Evolutionary conservation across 2,888 invertebrate genomes (phyloP).

Genomic region (Nomada goodeniana): DNA sequence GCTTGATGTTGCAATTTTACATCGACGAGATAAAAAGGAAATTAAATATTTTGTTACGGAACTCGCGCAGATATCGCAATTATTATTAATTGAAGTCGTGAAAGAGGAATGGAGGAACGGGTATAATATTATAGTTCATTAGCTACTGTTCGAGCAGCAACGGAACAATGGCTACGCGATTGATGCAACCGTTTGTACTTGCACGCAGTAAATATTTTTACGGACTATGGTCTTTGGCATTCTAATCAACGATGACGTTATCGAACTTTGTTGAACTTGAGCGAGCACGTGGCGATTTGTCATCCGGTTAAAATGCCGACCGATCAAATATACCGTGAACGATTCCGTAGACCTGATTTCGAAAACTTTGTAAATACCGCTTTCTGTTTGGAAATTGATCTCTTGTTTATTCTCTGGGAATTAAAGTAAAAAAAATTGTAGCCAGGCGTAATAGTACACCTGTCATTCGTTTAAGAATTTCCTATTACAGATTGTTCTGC

Average conservation of each 20-base stretch:
- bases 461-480: too few species aligned
- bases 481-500: too few species aligned
- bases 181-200: neutral
- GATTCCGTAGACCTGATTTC: too few species aligned
- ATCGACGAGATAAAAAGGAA: neutral
- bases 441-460: too few species aligned
- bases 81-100: too few species aligned
- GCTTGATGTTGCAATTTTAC: neutral
- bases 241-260: constrained; percentile 28
- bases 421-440: too few species aligned
- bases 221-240: constrained; percentile 22
- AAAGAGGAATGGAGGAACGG: neutral
- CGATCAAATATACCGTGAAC: neutral
- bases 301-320: neutral
- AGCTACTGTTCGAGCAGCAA: neutral
- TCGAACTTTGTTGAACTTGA: constrained; percentile 30
- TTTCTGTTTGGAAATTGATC: too few species aligned
- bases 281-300: neutral
- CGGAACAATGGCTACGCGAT: neutral
- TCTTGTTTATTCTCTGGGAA: too few species aligned
- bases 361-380: too few species aligned
- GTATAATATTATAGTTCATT: constrained; percentile 8
- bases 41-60: neutral
- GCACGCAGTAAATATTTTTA: constrained; percentile 20
- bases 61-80: too few species aligned